Evolutionary conservation across 2,888 invertebrate species (phyloP).

Genomic region (Drosophila mimetica): DNA sequence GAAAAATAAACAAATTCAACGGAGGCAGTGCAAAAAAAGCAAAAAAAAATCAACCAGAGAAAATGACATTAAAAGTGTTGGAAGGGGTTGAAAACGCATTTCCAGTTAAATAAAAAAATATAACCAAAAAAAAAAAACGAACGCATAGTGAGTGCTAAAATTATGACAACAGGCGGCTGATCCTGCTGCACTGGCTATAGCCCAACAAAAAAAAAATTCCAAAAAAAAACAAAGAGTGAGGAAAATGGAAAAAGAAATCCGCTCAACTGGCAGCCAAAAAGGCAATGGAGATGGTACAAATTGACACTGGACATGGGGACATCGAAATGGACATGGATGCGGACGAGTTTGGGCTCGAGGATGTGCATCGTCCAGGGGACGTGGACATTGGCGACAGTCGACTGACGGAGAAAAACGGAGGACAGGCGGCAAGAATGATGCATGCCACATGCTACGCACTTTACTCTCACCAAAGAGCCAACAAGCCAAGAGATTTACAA

Average conservation of each 20-base stretch:
- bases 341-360: conserved; percentile 1
- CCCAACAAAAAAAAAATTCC: conserved; percentile 31
- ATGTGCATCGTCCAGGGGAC: conserved; percentile 17
- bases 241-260: conserved; percentile 40
- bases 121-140: conserved; percentile 12
- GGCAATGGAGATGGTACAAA: conserved; percentile 44
- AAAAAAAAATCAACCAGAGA: conserved; percentile 19
- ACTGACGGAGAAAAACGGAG: conserved; percentile 46
- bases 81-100: conserved; percentile 41
- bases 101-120: conserved; percentile 20
- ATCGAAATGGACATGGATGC: conserved; percentile 41
- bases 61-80: conserved; percentile 31
- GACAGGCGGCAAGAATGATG: conserved; percentile 54
- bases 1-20: conserved; percentile 38
- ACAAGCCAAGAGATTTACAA: conserved; percentile 10
- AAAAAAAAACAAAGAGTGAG: conserved; percentile 24
- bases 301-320: conserved; percentile 57
- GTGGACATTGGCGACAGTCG: conserved; percentile 52
- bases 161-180: conserved; percentile 60
- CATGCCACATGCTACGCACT: conserved; percentile 67
- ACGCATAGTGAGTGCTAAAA: conserved; percentile 70
- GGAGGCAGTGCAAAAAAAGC: conserved; percentile 8
- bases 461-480: conserved; percentile 29
- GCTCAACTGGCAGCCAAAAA: conserved; percentile 48
- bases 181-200: conserved; percentile 30